phyloP scores from a whole-genome alignment of 2,113 vertebrate species.

The Gallinago media region DNA sequence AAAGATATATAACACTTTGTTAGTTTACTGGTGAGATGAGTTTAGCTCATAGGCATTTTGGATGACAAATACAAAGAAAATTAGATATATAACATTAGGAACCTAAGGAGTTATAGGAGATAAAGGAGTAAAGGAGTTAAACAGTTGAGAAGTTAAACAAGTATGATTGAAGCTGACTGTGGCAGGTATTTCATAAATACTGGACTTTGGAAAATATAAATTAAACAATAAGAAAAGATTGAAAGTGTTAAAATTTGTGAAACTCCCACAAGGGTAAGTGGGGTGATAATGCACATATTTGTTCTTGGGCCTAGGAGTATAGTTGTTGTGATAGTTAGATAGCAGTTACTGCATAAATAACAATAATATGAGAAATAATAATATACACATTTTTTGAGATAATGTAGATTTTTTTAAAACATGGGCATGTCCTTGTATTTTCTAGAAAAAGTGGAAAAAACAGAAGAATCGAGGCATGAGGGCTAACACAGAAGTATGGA shows the following conservation, averaged over 20 bases:
- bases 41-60: not conserved
- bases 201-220: not conserved
- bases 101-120: not conserved
- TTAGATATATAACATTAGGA: not conserved
- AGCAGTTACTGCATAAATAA: not conserved
- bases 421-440: fast-evolving
- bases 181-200: not conserved
- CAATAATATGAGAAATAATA: not conserved
- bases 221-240: not conserved
- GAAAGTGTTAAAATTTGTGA: not conserved
- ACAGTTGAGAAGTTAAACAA: not conserved
- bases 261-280: not conserved
- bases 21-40: not conserved
- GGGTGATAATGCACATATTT: not conserved
- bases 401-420: not conserved
- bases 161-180: not conserved
- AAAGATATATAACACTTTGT: not conserved
- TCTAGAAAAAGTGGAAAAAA: not conserved
- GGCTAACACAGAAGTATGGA: not conserved
- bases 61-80: not conserved
- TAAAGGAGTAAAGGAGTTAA: not conserved
- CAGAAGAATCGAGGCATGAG: not conserved
- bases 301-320: not conserved
- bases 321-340: not conserved
- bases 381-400: not conserved